Percentiles rank a stretch among this genome's conserved stretches.
Evolutionary conservation across 2,113 vertebrate genomes (phyloP).

Genomic region (Geococcyx californianus): DNA sequence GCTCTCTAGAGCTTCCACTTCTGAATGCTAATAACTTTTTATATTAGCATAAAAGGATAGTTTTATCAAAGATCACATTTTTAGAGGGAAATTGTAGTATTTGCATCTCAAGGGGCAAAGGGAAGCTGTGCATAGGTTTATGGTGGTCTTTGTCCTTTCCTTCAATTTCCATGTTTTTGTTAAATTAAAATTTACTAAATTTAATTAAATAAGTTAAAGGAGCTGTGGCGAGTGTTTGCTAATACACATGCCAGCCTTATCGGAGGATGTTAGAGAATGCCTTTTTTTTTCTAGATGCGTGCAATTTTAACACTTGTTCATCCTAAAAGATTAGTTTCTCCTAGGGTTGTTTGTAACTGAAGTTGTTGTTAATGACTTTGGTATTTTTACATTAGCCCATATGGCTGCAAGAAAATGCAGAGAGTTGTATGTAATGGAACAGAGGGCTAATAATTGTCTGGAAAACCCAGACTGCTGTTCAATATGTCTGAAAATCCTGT

Average conservation of each 20-base stretch:
- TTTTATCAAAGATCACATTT: slow-evolving; percentile 39
- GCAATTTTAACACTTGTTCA: slow-evolving; percentile 54
- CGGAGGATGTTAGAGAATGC: slow-evolving; percentile 1
- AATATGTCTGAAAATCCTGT: slow-evolving; percentile 10
- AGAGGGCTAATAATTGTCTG: slow-evolving; percentile 29
- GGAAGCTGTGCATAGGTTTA: neutral
- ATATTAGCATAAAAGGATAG: slow-evolving; percentile 49
- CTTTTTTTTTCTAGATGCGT: slow-evolving; percentile 22
- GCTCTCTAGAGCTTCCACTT: slow-evolving; percentile 32
- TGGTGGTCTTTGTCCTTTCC: neutral
- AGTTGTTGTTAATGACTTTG: slow-evolving; percentile 25
- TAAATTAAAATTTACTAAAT: slow-evolving; percentile 14
- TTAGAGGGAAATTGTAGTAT: slow-evolving; percentile 10
- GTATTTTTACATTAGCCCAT: slow-evolving; percentile 5
- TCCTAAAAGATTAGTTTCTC: slow-evolving; percentile 40
- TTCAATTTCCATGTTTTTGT: neutral
- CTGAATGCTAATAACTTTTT: slow-evolving; percentile 42
- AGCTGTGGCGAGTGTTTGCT: neutral
- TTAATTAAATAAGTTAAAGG: slow-evolving; percentile 40
- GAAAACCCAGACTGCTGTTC: slow-evolving; percentile 38
- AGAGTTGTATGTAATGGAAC: slow-evolving; percentile 4
- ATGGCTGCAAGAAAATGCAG: neutral
- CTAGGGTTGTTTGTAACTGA: slow-evolving; percentile 34
- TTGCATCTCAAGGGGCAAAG: neutral
- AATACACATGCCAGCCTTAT: slow-evolving; percentile 8